Conservation (phyloP, 2,888 invertebrate genomes). For the Didymodactylos carnosus region DNA sequence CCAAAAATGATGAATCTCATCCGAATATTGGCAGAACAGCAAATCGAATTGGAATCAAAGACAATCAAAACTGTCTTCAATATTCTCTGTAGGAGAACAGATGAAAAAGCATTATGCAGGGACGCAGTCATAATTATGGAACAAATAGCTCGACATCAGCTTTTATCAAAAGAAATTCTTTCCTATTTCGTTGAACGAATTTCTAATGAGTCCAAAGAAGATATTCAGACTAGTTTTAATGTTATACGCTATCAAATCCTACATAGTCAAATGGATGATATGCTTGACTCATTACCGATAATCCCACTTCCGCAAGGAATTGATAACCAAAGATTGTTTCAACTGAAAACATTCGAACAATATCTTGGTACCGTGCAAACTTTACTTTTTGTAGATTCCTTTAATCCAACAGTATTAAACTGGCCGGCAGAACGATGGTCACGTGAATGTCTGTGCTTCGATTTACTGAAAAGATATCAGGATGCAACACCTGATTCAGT, state of each 20-base stretch:
- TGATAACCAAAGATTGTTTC: neutral
- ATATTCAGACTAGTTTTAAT: neutral
- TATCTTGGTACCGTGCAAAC: neutral
- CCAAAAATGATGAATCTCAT: too few relatives aligned
- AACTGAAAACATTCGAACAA: neutral
- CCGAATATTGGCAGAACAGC: too few relatives aligned
- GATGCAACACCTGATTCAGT: neutral
- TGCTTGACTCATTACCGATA: neutral
- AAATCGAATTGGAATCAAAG: too few relatives aligned
- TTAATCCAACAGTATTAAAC: neutral
- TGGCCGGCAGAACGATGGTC: neutral
- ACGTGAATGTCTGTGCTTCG: neutral
- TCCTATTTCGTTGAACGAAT: neutral
- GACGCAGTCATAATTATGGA: neutral
- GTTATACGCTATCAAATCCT: neutral
- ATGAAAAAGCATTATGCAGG: too few relatives aligned
- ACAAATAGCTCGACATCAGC: neutral
- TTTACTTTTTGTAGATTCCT: neutral
- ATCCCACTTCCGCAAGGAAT: neutral
- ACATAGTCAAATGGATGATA: neutral
- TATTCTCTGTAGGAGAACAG: too few relatives aligned
- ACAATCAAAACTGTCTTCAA: too few relatives aligned
- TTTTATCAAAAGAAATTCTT: neutral
- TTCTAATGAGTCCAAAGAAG: neutral
- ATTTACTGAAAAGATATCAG: neutral